phyloP scores from a whole-genome alignment of 1,140 invertebrate species.

The Dicyema japonicum region DNA sequence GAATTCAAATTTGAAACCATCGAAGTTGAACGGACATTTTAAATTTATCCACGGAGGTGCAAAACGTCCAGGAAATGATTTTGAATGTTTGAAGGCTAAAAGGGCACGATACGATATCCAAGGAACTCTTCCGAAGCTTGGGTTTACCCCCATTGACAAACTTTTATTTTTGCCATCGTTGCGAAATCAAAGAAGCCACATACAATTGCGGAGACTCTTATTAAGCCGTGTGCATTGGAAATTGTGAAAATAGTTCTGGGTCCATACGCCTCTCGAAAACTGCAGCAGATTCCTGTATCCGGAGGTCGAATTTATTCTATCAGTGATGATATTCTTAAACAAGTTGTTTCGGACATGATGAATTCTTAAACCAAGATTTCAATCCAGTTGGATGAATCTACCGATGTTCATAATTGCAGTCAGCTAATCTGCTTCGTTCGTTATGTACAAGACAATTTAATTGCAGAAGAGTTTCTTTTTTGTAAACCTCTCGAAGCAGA shows the following conservation, averaged over 20 bases:
- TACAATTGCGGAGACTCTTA: constrained; percentile 1
- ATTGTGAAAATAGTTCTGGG: constrained; percentile 1
- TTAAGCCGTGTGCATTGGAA: constrained; percentile 1
- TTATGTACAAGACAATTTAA: neutral
- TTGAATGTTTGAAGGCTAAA: too few relatives aligned
- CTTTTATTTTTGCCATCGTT: too few relatives aligned
- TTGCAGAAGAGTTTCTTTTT: constrained; percentile 1
- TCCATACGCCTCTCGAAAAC: neutral
- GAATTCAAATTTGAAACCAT: too few relatives aligned
- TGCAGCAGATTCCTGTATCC: neutral
- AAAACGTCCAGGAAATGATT: too few relatives aligned
- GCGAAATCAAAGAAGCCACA: too few relatives aligned
- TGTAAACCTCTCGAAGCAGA: neutral
- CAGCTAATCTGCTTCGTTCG: neutral
- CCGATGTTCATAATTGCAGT: neutral
- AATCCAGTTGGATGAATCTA: constrained; percentile 2
- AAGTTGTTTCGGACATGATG: neutral
- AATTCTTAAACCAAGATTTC: neutral
- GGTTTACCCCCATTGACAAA: too few relatives aligned
- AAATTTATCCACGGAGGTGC: too few relatives aligned
- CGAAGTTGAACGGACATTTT: too few relatives aligned
- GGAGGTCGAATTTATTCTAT: neutral
- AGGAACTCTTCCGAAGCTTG: too few relatives aligned
- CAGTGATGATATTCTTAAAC: neutral
- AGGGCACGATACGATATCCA: too few relatives aligned